phyloP scores from a whole-genome alignment of 2,888 invertebrate species.

The Cephus nigrinus region DNA sequence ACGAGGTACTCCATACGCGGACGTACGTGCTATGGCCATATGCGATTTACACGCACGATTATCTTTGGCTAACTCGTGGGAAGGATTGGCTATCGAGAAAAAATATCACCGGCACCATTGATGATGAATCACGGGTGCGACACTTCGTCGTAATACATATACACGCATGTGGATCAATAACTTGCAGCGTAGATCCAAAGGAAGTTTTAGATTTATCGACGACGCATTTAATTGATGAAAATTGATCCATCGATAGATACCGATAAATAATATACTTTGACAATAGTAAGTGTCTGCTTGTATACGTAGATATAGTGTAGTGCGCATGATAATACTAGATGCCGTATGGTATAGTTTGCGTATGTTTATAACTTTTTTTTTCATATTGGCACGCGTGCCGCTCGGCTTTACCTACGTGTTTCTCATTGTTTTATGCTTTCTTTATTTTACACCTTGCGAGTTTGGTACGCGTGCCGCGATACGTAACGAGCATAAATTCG shows the following conservation, averaged over 20 bases:
- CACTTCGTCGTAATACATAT: no score
- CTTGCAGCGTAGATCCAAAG: background rate
- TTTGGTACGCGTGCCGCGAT: conserved; percentile 4
- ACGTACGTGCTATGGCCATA: background rate
- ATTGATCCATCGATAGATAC: background rate
- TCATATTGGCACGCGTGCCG: background rate
- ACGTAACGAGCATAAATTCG: background rate
- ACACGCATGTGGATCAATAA: background rate
- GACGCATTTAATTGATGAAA: background rate
- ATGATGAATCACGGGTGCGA: background rate
- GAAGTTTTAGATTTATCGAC: background rate
- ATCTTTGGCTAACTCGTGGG: background rate
- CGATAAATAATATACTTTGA: no score
- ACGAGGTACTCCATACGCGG: background rate
- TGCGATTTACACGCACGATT: background rate
- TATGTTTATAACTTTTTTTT: background rate
- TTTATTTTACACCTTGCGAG: background rate
- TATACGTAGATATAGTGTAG: no score
- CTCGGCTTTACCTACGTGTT: background rate
- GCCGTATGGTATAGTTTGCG: background rate
- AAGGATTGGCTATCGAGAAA: background rate
- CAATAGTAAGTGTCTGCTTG: no score
- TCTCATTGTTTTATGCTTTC: background rate
- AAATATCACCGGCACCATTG: background rate
- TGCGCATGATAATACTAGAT: no score